These are phyloP conservation scores for Octopus sinensis DNA, from an alignment of 1,140 invertebrate genomes.

Conservation along the genomic window DNA sequence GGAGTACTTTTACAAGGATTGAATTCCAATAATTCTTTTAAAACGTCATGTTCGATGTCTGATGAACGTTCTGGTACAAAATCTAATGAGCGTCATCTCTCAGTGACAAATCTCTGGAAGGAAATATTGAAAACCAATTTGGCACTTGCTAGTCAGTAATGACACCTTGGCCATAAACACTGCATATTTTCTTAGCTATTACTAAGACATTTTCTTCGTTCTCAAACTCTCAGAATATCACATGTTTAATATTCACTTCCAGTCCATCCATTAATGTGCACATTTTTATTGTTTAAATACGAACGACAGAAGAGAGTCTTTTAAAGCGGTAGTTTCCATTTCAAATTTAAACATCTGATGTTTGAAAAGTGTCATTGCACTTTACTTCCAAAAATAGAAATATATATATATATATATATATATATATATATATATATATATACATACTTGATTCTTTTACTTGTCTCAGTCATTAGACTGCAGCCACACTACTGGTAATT, in stretches of 20 bases:
- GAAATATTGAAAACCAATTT: neutral
- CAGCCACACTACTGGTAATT: too few species aligned
- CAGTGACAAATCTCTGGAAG: neutral
- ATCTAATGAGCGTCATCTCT: neutral
- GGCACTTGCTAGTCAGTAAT: neutral
- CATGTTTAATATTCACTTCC: neutral
- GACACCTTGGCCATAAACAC: neutral
- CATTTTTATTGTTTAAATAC: neutral
- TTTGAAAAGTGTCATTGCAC: too few species aligned
- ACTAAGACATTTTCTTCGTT: neutral
- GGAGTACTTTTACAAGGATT: too few species aligned
- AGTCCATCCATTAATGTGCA: neutral
- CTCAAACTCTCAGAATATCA: neutral
- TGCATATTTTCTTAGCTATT: neutral
- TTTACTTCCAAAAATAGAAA: too few species aligned
- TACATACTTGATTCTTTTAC: too few species aligned
- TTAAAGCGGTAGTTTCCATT: too few species aligned
- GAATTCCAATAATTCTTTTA: too few species aligned
- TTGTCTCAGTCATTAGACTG: too few species aligned
- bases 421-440: too few species aligned
- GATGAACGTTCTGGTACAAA: neutral
- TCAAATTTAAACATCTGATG: too few species aligned
- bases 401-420: too few species aligned
- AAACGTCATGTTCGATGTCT: neutral
- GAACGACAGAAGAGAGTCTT: too few species aligned